phyloP scores from a whole-genome alignment of 2,888 invertebrate species.

The Euphydryas editha region DNA sequence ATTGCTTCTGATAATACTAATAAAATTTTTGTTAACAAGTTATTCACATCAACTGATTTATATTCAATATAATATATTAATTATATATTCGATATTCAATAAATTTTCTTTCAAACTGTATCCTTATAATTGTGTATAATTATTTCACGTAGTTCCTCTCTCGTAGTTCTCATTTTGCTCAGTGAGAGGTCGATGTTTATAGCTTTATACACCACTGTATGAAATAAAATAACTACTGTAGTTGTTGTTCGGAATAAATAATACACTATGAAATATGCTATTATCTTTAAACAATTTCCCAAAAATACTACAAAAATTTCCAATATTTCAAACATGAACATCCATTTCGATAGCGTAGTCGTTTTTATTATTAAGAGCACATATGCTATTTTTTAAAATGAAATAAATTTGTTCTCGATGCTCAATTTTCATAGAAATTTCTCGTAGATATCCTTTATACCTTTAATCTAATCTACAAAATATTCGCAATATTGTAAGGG shows the following conservation, averaged over 20 bases:
- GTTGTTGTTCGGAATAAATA: constrained; percentile 61
- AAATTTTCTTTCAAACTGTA: constrained; percentile 37
- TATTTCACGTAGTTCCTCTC: constrained; percentile 27
- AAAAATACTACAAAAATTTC: neutral
- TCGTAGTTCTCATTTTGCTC: constrained; percentile 39
- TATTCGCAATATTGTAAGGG: too few species aligned
- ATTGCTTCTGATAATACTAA: constrained; percentile 33
- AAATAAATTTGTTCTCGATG: too few species aligned
- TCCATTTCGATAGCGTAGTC: neutral
- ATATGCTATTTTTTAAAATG: too few species aligned
- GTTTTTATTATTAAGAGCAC: too few species aligned
- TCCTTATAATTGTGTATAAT: constrained; percentile 34
- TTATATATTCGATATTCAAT: constrained; percentile 9
- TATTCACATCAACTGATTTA: constrained; percentile 2
- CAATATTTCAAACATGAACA: neutral
- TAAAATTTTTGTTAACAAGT: constrained; percentile 20
- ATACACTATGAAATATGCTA: constrained; percentile 42
- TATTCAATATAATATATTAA: neutral
- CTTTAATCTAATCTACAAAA: too few species aligned
- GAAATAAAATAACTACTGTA: constrained; percentile 49
- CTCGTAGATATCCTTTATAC: too few species aligned
- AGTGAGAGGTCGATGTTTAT: constrained; percentile 44
- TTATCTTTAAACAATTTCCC: constrained; percentile 18
- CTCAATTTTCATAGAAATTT: too few species aligned
- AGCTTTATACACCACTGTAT: constrained; percentile 47